phyloP scores from a whole-genome alignment of 1,140 invertebrate species.

The Drosophila arizonae region DNA sequence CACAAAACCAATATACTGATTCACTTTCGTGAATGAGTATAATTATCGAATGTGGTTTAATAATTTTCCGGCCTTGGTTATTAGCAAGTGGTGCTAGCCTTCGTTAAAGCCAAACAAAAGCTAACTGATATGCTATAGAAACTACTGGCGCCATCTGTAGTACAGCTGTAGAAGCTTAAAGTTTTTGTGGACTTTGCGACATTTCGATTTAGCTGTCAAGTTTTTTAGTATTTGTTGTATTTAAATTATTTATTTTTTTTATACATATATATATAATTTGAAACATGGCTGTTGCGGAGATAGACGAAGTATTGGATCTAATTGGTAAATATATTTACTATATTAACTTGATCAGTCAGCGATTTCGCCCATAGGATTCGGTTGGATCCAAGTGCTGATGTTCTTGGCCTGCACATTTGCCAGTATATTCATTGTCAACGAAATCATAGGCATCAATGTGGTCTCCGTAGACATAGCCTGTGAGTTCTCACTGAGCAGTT shows the following conservation, averaged over 20 bases:
- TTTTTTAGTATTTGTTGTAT: background rate
- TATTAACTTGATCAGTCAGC: background rate
- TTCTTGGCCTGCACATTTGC: background rate
- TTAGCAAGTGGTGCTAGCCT: background rate
- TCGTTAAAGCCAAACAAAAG: background rate
- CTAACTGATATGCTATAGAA: background rate
- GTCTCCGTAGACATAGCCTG: background rate
- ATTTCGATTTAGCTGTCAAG: constrained; percentile 3
- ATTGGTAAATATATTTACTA: constrained; percentile 19
- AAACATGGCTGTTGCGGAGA: background rate
- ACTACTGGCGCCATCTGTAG: background rate
- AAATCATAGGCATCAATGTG: background rate
- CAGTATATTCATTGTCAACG: background rate
- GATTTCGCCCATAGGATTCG: constrained; percentile 4
- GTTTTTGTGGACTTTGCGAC: no score
- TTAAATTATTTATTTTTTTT: background rate
- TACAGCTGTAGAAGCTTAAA: background rate
- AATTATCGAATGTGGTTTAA: background rate
- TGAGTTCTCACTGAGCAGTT: background rate
- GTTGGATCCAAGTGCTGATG: constrained; percentile 11
- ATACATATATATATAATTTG: background rate
- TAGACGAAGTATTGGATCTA: constrained; percentile 12
- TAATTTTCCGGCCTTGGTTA: background rate
- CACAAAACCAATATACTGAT: no score
- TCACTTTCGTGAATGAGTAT: no score